Base-by-base conservation (phyloP, 2,113 vertebrate species). In the Tautogolabrus adspersus region DNA sequence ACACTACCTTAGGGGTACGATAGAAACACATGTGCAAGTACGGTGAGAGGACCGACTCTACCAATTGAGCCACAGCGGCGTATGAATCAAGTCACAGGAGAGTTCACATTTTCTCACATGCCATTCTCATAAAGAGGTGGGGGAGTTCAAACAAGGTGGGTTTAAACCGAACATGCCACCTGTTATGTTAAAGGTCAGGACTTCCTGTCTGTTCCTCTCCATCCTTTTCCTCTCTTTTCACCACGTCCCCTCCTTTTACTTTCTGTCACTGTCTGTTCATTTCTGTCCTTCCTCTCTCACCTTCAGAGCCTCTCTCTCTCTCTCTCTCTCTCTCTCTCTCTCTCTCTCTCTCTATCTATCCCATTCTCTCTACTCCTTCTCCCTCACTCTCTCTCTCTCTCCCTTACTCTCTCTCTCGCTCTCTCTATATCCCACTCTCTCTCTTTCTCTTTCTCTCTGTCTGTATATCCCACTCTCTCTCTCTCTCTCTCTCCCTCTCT, bases 231-330 rank as follows among this genome's bases (percentile, higher is more conserved):
- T 56, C n/a, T 72, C 3, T 63, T 8, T 46, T 49, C 38, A 26
- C 13, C 51, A 26, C 11, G 58, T 10, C 42, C 44, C 37, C 11
- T 69, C 9, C 42, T 3, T 16, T 69, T 22, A 26, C 15, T 58
- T 6, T 54, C 67, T 44, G 30, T 67, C 44, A 40, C 69, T 57
- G 21, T 40, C 66, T 8, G 30, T 79, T 42, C 10, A 57, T 63
- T 72, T 34, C 57, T 66, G 6, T 66, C 55, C 34, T 69, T 66
- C 55, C 34, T 69, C 42, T 63, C 47, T 71, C 66, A 58, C 75
- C 61, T 82, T 64, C 67, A 69, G 10, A 68, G 52, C 66, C 13
- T 67, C 57, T 62, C 54, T 42, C 7, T 30, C 46, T 49, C 26
- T 52, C 75, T 55, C 77, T 59, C 67, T 65, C 13, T 62, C 57